These are phyloP conservation scores for Pemphredon lugubris DNA, from an alignment of 2,888 invertebrate species.

Conservation along the genomic window DNA sequence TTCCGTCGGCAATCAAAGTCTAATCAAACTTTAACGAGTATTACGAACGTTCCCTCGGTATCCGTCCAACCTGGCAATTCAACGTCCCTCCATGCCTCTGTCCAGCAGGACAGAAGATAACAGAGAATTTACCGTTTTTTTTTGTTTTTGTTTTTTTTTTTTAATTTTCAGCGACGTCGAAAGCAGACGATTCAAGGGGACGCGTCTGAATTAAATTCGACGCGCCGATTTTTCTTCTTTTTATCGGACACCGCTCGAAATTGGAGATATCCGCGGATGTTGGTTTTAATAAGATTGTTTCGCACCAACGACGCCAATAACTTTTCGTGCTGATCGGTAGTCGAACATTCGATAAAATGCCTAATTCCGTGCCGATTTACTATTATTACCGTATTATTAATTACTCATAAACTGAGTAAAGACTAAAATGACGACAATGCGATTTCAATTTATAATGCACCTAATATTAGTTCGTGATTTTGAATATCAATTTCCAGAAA, in stretches of 20 bases:
- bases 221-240: background rate
- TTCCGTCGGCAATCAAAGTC: slow-evolving; percentile 71
- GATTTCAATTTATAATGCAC: too few species aligned
- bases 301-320: background rate
- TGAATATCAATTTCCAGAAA: too few species aligned
- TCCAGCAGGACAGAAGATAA: slow-evolving; percentile 38
- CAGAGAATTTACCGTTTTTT: slow-evolving; percentile 36
- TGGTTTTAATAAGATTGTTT: slow-evolving; percentile 16
- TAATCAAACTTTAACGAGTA: slow-evolving; percentile 74
- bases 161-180: slow-evolving; percentile 36
- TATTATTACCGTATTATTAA: background rate
- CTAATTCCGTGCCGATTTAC: background rate
- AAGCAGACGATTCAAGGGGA: slow-evolving; percentile 6
- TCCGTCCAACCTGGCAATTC: slow-evolving; percentile 44
- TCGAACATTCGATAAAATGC: too few species aligned
- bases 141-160: too few species aligned
- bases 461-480: too few species aligned
- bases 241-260: background rate
- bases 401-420: too few species aligned
- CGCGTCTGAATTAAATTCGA: slow-evolving; percentile 22
- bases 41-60: slow-evolving; percentile 55
- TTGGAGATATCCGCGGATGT: slow-evolving; percentile 1
- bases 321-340: slow-evolving; percentile 10
- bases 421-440: too few species aligned
- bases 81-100: slow-evolving; percentile 29